Conservation (phyloP, 1,140 invertebrate species). For the Linepithema humile region DNA sequence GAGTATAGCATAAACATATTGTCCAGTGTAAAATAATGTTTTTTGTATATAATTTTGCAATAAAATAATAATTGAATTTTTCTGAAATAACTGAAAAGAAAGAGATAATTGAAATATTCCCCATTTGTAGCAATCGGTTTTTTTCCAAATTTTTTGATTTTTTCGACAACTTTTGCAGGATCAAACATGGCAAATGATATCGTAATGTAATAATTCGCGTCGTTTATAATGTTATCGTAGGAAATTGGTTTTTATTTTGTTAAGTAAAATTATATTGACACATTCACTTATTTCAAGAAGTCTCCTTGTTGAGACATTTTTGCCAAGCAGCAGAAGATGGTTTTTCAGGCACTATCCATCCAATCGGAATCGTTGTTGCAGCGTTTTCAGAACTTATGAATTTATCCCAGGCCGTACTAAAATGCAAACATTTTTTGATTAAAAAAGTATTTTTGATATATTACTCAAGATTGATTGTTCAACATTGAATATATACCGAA, state of each 20-base stretch:
- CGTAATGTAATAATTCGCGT: neutral
- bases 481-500: constrained; percentile 74
- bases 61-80: constrained; percentile 45
- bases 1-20: constrained; percentile 83
- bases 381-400: constrained; percentile 78
- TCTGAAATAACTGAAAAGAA: constrained; percentile 6
- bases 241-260: constrained; percentile 44
- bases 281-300: constrained; percentile 44
- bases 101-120: constrained; percentile 1
- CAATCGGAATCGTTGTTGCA: constrained; percentile 84
- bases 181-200: neutral
- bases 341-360: constrained; percentile 85
- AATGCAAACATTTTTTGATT: constrained; percentile 67
- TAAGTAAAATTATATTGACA: constrained; percentile 16
- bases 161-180: neutral
- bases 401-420: constrained; percentile 85
- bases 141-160: too few relatives aligned
- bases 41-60: constrained; percentile 69
- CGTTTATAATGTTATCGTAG: constrained; percentile 23
- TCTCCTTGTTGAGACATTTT: constrained; percentile 77
- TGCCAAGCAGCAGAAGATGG: constrained; percentile 81
- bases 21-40: constrained; percentile 5
- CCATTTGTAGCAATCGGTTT: too few relatives aligned
- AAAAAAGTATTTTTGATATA: neutral
- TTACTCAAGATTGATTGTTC: neutral